Evolutionary conservation across 1,140 invertebrate genomes (phyloP).

Genomic region (Panulirus ornatus): DNA sequence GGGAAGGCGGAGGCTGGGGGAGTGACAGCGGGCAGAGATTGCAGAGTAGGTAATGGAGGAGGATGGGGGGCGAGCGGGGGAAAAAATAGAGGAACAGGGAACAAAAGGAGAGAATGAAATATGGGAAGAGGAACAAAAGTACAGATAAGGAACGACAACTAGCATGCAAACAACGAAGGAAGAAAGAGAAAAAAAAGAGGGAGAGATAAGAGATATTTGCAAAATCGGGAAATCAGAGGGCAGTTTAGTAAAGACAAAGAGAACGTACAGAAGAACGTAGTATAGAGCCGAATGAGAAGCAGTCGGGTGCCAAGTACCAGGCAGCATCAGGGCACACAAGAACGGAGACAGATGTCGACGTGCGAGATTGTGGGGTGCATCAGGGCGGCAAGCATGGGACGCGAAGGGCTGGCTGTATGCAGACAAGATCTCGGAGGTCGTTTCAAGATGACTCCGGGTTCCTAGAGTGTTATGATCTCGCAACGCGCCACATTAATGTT

Average conservation of each 20-base stretch:
- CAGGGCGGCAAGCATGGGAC: too few relatives aligned
- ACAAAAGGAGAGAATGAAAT: not conserved
- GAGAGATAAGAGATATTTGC: not conserved
- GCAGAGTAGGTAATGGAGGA: not conserved
- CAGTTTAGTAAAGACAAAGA: not conserved
- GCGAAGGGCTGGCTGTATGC: too few relatives aligned
- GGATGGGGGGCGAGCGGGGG: not conserved
- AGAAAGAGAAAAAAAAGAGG: not conserved
- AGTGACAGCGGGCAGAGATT: not conserved
- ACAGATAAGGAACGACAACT: not conserved
- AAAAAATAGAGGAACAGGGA: not conserved
- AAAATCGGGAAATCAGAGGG: not conserved
- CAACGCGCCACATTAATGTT: too few relatives aligned
- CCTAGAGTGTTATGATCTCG: too few relatives aligned
- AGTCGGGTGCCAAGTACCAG: too few relatives aligned
- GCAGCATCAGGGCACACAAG: too few relatives aligned
- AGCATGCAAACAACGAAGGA: not conserved
- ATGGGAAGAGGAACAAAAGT: not conserved
- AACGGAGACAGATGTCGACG: too few relatives aligned
- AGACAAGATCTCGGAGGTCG: too few relatives aligned
- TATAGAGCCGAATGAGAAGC: not conserved
- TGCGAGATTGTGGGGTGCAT: not conserved
- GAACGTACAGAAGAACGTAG: not conserved
- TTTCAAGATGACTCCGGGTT: too few relatives aligned
- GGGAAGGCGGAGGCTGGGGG: not conserved